Base-by-base conservation (phyloP, 2,888 invertebrate species). In the Dryocosmus kuriphilus region DNA sequence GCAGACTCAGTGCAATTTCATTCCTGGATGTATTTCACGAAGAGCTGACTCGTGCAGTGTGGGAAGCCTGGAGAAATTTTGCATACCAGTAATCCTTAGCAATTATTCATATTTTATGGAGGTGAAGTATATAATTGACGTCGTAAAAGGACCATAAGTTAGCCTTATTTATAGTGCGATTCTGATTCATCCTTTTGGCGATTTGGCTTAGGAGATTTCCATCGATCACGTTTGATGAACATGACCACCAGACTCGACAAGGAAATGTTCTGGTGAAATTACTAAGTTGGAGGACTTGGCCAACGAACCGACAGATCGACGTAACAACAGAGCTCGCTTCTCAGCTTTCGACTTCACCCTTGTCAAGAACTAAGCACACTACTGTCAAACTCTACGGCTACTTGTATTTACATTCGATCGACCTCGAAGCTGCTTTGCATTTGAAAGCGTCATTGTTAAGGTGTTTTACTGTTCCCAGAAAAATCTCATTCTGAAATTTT, bases 71-170 rank as follows among this genome's bases (percentile, higher is more conserved):
- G 76, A 71, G 82, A 83, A 87, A 87, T 87, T 86, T 85, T 79
- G 81, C 84, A 78, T 80, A 82, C 67, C 83, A 84, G 85, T 88
- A 88, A 89, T 88, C 86, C 85, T 80, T 71, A 77, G 83, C 86
- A 86, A 88, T 88, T 89, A 88, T 88, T 89, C 89, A 89, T 87
- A 87, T 89, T 89, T 89, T 88, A 89, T 84, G 85, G 84, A 84
- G 84, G 84, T 85, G 85, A 22, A 55, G n/a, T 88, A 87, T 88
- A 87, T 89, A 89, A 89, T 89, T 88, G 87, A 88, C 87, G 89
- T 84, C 86, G 85, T 88, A 88, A 89, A 89, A 88, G 84, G 86
- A 88, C 88, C 88, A 89, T 89, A 89, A 88, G 88, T 88, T 87
- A 86, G 78, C 86, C 85, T 85, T 85, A 82, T 82, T 80, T 24